Conservation (phyloP, 2,888 invertebrate species). For the Stenchaetothrips biformis region DNA sequence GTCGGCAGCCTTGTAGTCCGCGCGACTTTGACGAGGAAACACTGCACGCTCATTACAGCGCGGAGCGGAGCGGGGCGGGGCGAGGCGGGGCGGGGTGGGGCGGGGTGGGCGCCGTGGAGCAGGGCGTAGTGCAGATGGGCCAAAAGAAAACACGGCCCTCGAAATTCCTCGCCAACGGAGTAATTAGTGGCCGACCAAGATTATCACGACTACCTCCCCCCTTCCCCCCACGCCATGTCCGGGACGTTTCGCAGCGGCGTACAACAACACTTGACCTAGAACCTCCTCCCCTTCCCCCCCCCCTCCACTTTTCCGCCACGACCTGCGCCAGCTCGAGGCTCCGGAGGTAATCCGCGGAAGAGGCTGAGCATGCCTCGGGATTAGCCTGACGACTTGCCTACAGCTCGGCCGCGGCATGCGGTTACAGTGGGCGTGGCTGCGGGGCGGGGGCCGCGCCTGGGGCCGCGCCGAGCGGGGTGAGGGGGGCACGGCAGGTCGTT, state of each 20-base stretch:
- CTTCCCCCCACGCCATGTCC: background rate
- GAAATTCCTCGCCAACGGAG: background rate
- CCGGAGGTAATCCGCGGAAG: conserved; percentile 17
- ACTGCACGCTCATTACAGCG: background rate
- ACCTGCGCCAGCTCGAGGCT: background rate
- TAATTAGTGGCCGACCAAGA: background rate
- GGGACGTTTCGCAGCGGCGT: background rate
- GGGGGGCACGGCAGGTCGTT: background rate
- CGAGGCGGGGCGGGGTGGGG: background rate
- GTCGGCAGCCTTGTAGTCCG: too few relatives aligned
- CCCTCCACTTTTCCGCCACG: background rate
- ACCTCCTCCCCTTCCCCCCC: background rate
- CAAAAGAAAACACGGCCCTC: too few relatives aligned
- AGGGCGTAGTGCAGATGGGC: background rate
- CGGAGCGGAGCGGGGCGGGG: background rate
- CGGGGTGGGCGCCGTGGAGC: background rate
- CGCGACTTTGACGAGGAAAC: too few relatives aligned
- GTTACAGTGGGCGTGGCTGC: background rate
- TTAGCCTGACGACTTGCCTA: background rate
- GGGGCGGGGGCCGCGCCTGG: background rate
- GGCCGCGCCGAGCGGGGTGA: background rate
- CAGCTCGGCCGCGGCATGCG: background rate
- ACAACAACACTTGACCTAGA: background rate
- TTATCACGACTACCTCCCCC: background rate
- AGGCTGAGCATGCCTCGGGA: background rate